A percentile compares a stretch with the other conserved stretches of the same genome.
phyloP scores from a whole-genome alignment of 64 coral and sea anemone species.

The Porites australiensis region DNA sequence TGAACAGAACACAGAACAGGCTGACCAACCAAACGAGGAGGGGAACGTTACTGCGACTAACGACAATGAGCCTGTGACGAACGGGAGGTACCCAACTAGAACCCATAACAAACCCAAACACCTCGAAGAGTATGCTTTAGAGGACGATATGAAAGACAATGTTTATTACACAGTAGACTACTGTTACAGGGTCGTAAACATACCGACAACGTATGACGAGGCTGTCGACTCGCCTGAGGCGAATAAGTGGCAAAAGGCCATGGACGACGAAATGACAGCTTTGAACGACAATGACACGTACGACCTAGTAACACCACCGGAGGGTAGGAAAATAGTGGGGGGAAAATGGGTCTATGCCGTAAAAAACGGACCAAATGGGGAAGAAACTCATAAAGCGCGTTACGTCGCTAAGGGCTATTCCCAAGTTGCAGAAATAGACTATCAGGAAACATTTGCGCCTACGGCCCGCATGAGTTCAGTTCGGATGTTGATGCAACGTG shows the following conservation, averaged over 20 bases:
- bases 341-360: conserved; percentile 59
- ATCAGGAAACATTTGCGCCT: conserved; percentile 21
- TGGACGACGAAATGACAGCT: conserved; percentile 44
- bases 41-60: no score
- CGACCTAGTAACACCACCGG: conserved; percentile 13
- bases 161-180: conserved; percentile 50
- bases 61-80: no score
- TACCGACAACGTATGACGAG: conserved; percentile 38
- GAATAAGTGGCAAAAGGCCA: conserved; percentile 56
- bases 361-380: conserved; percentile 33
- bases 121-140: no score
- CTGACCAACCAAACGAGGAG: no score
- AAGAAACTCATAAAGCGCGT: conserved; percentile 31
- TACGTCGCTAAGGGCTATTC: conserved; percentile 47
- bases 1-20: no score
- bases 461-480: conserved; percentile 21
- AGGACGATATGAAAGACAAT: conserved; percentile 22
- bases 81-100: no score
- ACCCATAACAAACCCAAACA: no score
- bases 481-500: conserved; percentile 16
- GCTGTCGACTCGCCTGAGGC: conserved; percentile 34
- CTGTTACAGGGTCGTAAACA: conserved; percentile 40
- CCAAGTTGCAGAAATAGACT: conserved; percentile 25
- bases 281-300: conserved; percentile 45
- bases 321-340: conserved; percentile 41